These are phyloP conservation scores for Subacronicta megacephala DNA, from an alignment of 2,888 invertebrate genomes.

Conservation along the genomic window DNA sequence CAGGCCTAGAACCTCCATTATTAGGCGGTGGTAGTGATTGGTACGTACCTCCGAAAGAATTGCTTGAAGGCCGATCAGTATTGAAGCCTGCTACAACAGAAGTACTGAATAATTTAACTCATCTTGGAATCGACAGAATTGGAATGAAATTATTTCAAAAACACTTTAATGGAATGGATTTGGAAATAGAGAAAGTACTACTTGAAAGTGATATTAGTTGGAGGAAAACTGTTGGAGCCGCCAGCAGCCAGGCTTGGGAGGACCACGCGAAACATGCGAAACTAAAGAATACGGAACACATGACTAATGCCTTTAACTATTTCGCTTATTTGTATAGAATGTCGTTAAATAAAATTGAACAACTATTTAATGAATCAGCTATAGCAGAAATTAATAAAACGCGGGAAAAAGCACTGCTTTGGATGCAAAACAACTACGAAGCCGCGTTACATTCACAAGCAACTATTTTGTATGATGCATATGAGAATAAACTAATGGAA, in stretches of 20 bases:
- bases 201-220: slow-evolving; percentile 69
- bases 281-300: slow-evolving; percentile 66
- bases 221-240: slow-evolving; percentile 64
- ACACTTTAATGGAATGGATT: slow-evolving; percentile 64
- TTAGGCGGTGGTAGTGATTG: slow-evolving; percentile 80
- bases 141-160: slow-evolving; percentile 65
- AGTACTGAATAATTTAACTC: slow-evolving; percentile 69
- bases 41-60: slow-evolving; percentile 76
- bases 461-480: slow-evolving; percentile 70
- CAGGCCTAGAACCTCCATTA: slow-evolving; percentile 79
- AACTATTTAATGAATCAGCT: slow-evolving; percentile 70
- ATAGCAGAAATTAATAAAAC: slow-evolving; percentile 68
- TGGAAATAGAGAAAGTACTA: slow-evolving; percentile 64
- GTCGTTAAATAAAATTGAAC: slow-evolving; percentile 71
- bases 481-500: slow-evolving; percentile 64
- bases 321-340: slow-evolving; percentile 70
- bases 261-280: slow-evolving; percentile 60
- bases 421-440: slow-evolving; percentile 71
- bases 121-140: slow-evolving; percentile 68
- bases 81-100: slow-evolving; percentile 74
- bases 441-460: slow-evolving; percentile 72
- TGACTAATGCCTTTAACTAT: slow-evolving; percentile 68
- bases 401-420: slow-evolving; percentile 61
- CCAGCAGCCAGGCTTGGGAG: slow-evolving; percentile 62
- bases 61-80: slow-evolving; percentile 72